A percentile compares a stretch with the other conserved stretches of the same genome.
Evolutionary conservation across 2,797 vertebrate genomes (phyloP).

Genomic region (Peromyscus attwateri): DNA sequence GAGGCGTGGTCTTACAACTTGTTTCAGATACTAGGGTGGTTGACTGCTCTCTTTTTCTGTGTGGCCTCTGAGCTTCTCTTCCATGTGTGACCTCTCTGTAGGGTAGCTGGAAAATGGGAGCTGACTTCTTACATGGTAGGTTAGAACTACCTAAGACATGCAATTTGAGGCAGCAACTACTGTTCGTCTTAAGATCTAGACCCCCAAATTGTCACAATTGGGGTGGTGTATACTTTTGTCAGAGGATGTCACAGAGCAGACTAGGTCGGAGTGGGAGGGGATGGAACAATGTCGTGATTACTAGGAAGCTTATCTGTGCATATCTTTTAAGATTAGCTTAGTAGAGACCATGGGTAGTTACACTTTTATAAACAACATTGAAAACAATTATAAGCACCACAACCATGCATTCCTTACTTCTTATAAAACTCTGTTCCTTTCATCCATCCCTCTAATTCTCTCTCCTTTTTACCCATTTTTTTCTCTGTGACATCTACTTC

Average conservation of each 20-base stretch:
- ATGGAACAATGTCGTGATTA: not conserved
- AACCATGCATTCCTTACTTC: not conserved
- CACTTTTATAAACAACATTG: constrained; percentile 4
- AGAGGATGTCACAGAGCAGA: not conserved
- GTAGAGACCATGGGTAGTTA: not conserved
- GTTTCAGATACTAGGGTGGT: not conserved
- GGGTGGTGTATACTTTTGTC: not conserved
- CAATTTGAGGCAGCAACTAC: not conserved
- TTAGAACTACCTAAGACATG: not conserved
- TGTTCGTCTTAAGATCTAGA: not conserved
- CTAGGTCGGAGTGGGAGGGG: not conserved
- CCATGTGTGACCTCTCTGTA: not conserved
- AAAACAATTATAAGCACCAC: not conserved
- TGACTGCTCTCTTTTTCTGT: not conserved
- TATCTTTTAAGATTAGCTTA: not conserved
- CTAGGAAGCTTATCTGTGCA: not conserved
- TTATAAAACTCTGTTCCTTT: not conserved
- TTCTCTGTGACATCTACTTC: not conserved
- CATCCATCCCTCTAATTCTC: not conserved
- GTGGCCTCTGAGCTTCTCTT: not conserved
- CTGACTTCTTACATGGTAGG: not conserved
- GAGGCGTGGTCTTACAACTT: not conserved
- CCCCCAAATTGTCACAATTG: not conserved
- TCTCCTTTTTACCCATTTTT: not conserved
- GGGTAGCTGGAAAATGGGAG: not conserved